Evolutionary conservation across 2,113 vertebrate species (phyloP).

Genomic region (Gnathonemus echidnorhynchus): DNA sequence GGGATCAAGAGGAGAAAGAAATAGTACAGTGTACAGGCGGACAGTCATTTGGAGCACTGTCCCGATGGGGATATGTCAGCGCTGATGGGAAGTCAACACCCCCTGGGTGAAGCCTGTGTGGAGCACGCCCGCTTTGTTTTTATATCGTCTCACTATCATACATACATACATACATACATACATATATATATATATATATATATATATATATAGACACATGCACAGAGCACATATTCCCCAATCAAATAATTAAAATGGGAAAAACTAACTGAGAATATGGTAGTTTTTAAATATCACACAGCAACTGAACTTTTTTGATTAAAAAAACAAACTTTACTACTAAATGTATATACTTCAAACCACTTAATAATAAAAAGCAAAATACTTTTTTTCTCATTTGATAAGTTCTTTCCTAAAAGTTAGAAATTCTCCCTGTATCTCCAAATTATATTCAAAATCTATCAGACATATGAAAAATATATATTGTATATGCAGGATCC

Average conservation of each 20-base stretch:
- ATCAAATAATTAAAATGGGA: background rate
- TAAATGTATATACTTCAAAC: background rate
- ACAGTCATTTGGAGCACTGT: background rate
- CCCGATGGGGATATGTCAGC: background rate
- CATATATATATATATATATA: background rate
- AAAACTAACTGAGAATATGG: background rate
- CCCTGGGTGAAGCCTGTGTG: background rate
- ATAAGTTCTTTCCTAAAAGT: background rate
- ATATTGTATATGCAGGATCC: background rate
- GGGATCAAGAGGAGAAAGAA: background rate
- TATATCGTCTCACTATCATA: background rate
- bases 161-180: too few relatives aligned
- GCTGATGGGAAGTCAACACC: background rate
- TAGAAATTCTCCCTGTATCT: background rate
- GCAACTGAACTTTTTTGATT: background rate
- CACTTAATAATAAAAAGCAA: background rate
- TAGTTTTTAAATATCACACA: background rate
- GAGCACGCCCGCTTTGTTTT: background rate
- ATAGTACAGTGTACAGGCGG: background rate
- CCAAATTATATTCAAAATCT: background rate
- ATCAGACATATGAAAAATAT: background rate
- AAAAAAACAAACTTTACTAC: background rate
- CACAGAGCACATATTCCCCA: background rate
- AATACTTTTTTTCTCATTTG: background rate
- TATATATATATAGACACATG: background rate